Base-by-base conservation (phyloP, 2,113 vertebrate species). In the Phaetusa simplex region DNA sequence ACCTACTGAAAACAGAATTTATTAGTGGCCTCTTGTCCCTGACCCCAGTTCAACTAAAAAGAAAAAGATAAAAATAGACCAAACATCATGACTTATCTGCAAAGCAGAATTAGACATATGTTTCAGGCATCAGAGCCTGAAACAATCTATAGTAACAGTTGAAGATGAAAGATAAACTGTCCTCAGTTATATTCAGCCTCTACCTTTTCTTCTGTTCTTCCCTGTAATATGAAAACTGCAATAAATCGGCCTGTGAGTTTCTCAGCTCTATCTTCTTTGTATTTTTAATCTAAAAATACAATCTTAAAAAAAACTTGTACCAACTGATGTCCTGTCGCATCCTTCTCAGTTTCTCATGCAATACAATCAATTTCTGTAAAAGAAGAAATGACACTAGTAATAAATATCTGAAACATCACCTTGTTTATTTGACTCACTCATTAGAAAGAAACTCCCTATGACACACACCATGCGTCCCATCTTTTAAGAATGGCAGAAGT, bases 211-310 rank as follows among this genome's bases (percentile, higher is more conserved):
- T 78, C 88, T 83, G 43, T 70, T 93, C 56, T 49, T 85, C 61
- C 20, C 14, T 76, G 55, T 92, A 80, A 78, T 50, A 74, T 9
- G 36, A 83, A 92, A 94, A 56, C 81, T 71, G 23, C 52, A 86
- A 73, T 61, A 88, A 62, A 56, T 55, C 43, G 52, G 26, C 29
- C 36, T 30, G 64, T 65, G 30, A 86, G 11, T 21, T 84, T 95
- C 56, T 72, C 6, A 21, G 58, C 38, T 66, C 29, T 47, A 72
- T 58, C 70, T 92, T 93, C 88, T 84, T 88, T 73, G 40, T 67
- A 70, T 53, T 82, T 95, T 73, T 78, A 91, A 95, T 53, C 69
- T 87, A 96, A 94, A 93, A 96, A 80, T 74, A 21, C 50, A 95
- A 45, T 70, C 59, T 71, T 56, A 93, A 58, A 93, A 90, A 38